Evolutionary conservation across 2,113 vertebrate genomes (phyloP).

Genomic region (Marcusenius ussheri): DNA sequence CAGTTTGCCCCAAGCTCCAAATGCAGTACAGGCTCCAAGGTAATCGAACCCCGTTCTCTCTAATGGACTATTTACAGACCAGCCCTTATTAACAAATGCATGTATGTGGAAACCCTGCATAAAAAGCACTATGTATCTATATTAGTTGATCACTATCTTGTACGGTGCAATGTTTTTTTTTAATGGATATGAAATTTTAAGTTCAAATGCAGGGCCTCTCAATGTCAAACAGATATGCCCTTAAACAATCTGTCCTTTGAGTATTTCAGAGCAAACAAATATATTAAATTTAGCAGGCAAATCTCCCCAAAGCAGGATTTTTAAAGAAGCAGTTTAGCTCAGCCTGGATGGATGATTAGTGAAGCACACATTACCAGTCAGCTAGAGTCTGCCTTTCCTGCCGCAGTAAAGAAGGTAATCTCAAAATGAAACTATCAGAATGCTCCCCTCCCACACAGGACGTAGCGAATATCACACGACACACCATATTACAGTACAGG

Average conservation of each 20-base stretch:
- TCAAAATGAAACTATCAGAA: conserved; percentile 1
- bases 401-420: neutral
- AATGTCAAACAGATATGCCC: neutral
- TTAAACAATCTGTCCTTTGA: neutral
- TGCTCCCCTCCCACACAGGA: neutral
- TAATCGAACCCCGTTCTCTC: neutral
- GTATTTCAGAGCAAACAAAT: conserved; percentile 1
- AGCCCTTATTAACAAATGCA: neutral
- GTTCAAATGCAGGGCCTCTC: neutral
- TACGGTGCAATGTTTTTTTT: neutral
- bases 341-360: neutral
- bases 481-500: neutral
- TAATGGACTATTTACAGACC: neutral
- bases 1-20: neutral
- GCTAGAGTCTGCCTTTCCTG: neutral
- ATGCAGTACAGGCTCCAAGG: neutral
- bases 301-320: neutral
- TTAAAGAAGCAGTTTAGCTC: neutral
- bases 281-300: neutral
- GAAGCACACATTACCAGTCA: neutral
- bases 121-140: neutral
- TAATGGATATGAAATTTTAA: neutral
- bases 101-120: neutral
- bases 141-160: neutral
- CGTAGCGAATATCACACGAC: neutral